Percentiles rank a stretch among this genome's conserved stretches.
phyloP scores from a whole-genome alignment of 2,113 vertebrate genomes.

The Myotis lucifugus region DNA sequence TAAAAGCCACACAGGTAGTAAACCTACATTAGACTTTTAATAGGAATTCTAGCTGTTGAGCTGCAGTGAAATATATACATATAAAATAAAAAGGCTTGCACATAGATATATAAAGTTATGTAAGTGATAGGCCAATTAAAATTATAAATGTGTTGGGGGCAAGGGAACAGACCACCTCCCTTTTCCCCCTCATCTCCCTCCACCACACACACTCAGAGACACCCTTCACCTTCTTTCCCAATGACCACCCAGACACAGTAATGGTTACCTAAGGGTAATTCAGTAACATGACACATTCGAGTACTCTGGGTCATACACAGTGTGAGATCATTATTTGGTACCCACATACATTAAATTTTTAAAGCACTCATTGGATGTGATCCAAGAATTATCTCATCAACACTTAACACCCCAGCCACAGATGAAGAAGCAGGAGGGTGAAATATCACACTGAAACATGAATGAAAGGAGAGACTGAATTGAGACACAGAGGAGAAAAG shows the following conservation, averaged over 20 bases:
- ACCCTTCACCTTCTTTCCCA: neutral
- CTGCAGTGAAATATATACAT: constrained; percentile 52
- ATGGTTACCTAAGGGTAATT: constrained; percentile 72
- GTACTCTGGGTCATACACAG: constrained; percentile 60
- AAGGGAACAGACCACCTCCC: neutral
- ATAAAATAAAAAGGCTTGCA: constrained; percentile 54
- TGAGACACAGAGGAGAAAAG: neutral
- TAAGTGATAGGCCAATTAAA: constrained; percentile 44
- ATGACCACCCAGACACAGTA: constrained; percentile 60
- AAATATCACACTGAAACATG: constrained; percentile 44
- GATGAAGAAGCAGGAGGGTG: constrained; percentile 42
- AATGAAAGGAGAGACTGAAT: constrained; percentile 19
- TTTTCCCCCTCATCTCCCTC: neutral
- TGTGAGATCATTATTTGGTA: constrained; percentile 58
- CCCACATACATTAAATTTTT: constrained; percentile 72
- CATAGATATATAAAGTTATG: constrained; percentile 44
- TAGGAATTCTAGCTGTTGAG: constrained; percentile 50
- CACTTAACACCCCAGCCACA: constrained; percentile 59
- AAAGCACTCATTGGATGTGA: constrained; percentile 56
- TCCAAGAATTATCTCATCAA: constrained; percentile 75
- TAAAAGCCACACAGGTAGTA: constrained; percentile 69
- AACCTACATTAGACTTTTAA: constrained; percentile 50
- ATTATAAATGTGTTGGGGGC: constrained; percentile 1
- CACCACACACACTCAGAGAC: constrained; percentile 35
- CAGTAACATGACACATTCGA: constrained; percentile 49